These are phyloP conservation scores for Pyrochroa serraticornis DNA, from an alignment of 2,888 invertebrate species.

Conservation along the genomic window DNA sequence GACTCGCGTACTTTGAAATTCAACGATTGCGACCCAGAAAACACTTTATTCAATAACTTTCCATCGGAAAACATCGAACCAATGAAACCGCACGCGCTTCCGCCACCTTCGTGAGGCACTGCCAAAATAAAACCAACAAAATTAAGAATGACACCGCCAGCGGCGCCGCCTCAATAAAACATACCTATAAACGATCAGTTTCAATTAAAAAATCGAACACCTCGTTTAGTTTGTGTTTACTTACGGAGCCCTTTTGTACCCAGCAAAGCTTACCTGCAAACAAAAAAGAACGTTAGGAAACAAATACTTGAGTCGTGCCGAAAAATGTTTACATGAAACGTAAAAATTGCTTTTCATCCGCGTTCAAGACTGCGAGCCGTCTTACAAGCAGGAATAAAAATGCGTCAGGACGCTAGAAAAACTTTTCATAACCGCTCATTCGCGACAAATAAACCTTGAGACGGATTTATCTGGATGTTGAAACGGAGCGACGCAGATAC, in stretches of 20 bases:
- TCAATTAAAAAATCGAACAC: too few relatives aligned
- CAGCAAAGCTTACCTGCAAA: conserved; percentile 11
- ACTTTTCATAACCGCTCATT: conserved; percentile 32
- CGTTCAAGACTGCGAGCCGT: not conserved
- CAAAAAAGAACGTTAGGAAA: not conserved
- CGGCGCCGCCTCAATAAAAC: too few relatives aligned
- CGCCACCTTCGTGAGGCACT: conserved; percentile 6
- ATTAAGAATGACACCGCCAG: too few relatives aligned
- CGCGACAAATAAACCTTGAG: conserved; percentile 33
- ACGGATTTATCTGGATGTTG: conserved; percentile 24
- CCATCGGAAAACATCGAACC: conserved; percentile 16
- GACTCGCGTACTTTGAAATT: conserved; percentile 34
- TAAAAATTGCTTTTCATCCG: too few relatives aligned
- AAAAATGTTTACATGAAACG: not conserved
- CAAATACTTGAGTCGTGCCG: not conserved
- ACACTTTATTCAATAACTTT: conserved; percentile 33
- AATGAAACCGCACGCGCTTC: too few relatives aligned
- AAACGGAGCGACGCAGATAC: conserved; percentile 1
- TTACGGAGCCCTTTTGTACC: not conserved
- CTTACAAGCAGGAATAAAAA: conserved; percentile 3
- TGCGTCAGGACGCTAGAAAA: conserved; percentile 2
- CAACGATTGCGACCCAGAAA: conserved; percentile 30
- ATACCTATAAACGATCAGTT: too few relatives aligned
- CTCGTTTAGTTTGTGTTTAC: not conserved
- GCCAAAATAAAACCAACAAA: too few relatives aligned